Conservation (phyloP, 2,797 vertebrate species). For the Anisognathus igniventris region DNA sequence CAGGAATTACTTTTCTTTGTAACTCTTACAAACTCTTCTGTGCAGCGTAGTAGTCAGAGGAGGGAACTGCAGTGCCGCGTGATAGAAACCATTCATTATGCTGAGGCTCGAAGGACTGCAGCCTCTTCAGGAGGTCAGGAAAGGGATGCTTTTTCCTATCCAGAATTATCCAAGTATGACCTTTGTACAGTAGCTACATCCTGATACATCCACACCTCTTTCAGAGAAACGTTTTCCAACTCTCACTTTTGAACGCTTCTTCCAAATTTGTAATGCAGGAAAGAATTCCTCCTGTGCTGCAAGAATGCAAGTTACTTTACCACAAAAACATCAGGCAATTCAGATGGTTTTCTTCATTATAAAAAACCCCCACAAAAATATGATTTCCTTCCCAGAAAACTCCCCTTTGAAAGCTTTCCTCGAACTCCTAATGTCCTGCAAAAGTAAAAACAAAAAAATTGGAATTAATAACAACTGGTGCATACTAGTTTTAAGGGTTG, state of each 20-base stretch:
- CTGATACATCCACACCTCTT: slow-evolving; percentile 70
- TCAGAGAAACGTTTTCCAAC: slow-evolving; percentile 57
- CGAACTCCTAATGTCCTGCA: slow-evolving; percentile 65
- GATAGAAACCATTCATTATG: slow-evolving; percentile 86
- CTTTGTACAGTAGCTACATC: slow-evolving; percentile 72
- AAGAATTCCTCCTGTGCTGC: slow-evolving; percentile 46
- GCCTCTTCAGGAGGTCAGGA: slow-evolving; percentile 67
- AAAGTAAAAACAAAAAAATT: slow-evolving; percentile 55
- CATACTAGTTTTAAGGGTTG: not conserved
- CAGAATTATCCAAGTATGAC: slow-evolving; percentile 72
- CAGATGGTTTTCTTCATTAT: slow-evolving; percentile 61
- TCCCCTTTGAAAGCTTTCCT: slow-evolving; percentile 57
- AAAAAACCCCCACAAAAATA: not conserved
- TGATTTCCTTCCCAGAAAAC: slow-evolving; percentile 35
- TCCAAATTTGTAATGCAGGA: slow-evolving; percentile 63
- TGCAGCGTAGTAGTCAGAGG: slow-evolving; percentile 63
- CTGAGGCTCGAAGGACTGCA: slow-evolving; percentile 77
- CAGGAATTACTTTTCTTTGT: slow-evolving; percentile 83
- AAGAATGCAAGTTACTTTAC: slow-evolving; percentile 40
- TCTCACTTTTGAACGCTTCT: slow-evolving; percentile 49
- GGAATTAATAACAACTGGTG: slow-evolving; percentile 47
- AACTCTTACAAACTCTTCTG: slow-evolving; percentile 80
- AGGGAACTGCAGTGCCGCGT: slow-evolving; percentile 78
- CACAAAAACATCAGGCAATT: slow-evolving; percentile 21
- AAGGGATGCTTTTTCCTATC: slow-evolving; percentile 55